These are phyloP conservation scores for Peromyscus attwateri DNA, from an alignment of 2,797 vertebrate species.

Conservation along the genomic window DNA sequence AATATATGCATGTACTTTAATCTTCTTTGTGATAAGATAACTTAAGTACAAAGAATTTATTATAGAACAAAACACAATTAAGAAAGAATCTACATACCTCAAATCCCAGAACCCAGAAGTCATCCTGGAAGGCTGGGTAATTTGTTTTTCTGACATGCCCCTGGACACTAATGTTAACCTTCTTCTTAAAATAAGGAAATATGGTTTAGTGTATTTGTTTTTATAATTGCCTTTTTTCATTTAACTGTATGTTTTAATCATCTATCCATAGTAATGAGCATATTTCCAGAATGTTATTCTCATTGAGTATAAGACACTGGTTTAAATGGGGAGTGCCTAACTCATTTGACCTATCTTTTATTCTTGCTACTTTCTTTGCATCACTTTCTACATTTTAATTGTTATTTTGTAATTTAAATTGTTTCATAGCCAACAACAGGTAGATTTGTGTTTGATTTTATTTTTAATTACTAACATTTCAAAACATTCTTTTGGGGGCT, in stretches of 20 bases:
- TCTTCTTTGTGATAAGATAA: neutral
- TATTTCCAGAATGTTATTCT: neutral
- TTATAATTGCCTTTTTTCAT: slow-evolving; percentile 2
- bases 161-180: neutral
- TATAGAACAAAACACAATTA: neutral
- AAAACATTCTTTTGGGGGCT: neutral
- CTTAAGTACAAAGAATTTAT: neutral
- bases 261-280: neutral
- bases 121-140: neutral
- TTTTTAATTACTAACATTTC: neutral
- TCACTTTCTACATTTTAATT: neutral
- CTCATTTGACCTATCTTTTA: neutral
- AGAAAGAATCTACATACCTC: neutral
- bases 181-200: slow-evolving; percentile 29
- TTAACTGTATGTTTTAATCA: neutral
- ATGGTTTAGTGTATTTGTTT: neutral
- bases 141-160: neutral
- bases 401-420: slow-evolving; percentile 9
- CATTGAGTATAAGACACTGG: neutral
- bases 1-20: neutral
- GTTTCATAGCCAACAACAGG: neutral
- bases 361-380: neutral
- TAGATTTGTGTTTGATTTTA: neutral
- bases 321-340: neutral
- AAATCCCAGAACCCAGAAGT: neutral